These are phyloP conservation scores for Crypturellus undulatus DNA, from an alignment of 2,113 vertebrate genomes.

Conservation along the genomic window DNA sequence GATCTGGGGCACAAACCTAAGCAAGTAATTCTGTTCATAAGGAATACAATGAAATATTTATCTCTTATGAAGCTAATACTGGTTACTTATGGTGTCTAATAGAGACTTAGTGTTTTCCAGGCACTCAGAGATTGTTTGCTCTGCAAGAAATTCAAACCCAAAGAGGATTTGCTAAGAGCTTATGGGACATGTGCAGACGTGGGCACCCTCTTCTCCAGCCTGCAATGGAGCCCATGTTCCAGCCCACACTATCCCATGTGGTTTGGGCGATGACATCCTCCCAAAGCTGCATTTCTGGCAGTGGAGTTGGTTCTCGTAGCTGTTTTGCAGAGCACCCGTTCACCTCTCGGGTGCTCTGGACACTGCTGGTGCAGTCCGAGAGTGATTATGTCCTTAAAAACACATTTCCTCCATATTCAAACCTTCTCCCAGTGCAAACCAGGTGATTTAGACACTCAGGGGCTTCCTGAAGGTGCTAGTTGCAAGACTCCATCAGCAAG, in stretches of 20 bases:
- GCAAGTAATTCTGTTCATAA: background rate
- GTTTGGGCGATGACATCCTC: rapidly evolving
- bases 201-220: background rate
- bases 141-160: background rate
- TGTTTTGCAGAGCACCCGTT: background rate
- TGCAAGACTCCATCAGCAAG: background rate
- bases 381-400: background rate
- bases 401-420: background rate
- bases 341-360: no score
- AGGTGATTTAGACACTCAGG: background rate
- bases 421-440: background rate
- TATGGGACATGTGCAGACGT: background rate
- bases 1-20: background rate
- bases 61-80: rapidly evolving
- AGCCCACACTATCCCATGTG: rapidly evolving
- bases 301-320: background rate
- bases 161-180: background rate
- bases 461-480: background rate
- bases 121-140: background rate
- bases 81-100: background rate
- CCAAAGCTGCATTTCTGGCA: background rate
- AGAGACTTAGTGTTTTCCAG: background rate
- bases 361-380: background rate
- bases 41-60: background rate
- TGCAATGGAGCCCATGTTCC: background rate